These are phyloP conservation scores for Thunnus albacares DNA, from an alignment of 2,797 vertebrate species.

Conservation along the genomic window DNA sequence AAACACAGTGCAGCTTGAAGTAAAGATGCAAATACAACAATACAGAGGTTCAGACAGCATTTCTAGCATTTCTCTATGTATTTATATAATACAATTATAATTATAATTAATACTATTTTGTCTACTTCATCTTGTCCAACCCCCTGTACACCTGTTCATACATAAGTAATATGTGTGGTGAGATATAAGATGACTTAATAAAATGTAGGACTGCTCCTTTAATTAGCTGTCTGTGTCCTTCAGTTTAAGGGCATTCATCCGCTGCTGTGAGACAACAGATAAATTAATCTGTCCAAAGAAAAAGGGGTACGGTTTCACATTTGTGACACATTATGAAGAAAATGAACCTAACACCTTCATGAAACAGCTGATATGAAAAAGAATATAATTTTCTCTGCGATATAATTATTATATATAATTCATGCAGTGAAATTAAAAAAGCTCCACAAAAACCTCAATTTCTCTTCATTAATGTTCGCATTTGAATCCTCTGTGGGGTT, in stretches of 20 bases:
- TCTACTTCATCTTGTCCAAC: no score
- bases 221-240: background rate
- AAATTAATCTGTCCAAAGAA: background rate
- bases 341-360: constrained; percentile 21
- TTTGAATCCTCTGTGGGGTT: background rate
- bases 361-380: constrained; percentile 13
- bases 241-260: background rate
- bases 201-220: no score
- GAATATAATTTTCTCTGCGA: background rate
- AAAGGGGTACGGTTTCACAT: background rate
- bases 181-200: no score
- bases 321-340: constrained; percentile 16
- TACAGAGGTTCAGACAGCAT: no score
- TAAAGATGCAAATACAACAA: no score
- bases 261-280: background rate
- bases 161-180: no score
- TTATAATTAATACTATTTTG: no score
- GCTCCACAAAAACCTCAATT: background rate
- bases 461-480: constrained; percentile 18
- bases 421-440: constrained; percentile 20
- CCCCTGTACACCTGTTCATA: no score
- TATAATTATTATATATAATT: constrained; percentile 38
- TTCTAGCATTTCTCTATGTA: no score
- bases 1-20: no score
- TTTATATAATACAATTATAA: no score